These are phyloP conservation scores for Heterocephalus glaber DNA, from an alignment of 2,113 vertebrate species.

Conservation along the genomic window DNA sequence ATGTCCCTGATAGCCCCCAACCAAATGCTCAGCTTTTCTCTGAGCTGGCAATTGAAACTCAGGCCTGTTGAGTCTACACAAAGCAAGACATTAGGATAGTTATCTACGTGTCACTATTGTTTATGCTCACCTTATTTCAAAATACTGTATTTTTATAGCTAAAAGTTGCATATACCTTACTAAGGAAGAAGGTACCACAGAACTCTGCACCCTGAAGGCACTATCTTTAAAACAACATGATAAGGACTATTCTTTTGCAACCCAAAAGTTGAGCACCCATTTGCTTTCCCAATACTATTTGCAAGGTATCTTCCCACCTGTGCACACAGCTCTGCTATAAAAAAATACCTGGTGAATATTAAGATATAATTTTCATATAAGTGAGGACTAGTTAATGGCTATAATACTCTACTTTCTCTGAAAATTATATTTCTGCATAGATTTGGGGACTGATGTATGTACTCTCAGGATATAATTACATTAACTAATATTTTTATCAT, in stretches of 20 bases:
- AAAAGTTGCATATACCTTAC: not conserved
- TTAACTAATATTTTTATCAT: not conserved
- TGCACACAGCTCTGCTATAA: not conserved
- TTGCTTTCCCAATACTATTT: not conserved
- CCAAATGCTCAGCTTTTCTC: not conserved
- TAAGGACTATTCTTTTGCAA: not conserved
- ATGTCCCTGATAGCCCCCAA: not conserved
- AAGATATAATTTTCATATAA: slow-evolving; percentile 48
- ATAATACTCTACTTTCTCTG: slow-evolving; percentile 24
- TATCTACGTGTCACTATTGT: not conserved
- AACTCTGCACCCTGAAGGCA: not conserved
- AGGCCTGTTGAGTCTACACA: not conserved
- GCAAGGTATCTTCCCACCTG: not conserved
- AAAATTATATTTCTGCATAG: slow-evolving; percentile 28
- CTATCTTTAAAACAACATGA: slow-evolving; percentile 6
- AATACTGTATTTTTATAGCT: not conserved
- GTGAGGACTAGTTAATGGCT: not conserved
- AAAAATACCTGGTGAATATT: slow-evolving; percentile 23
- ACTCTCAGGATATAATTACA: slow-evolving; percentile 21
- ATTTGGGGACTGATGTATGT: slow-evolving; percentile 7
- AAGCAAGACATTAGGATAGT: not conserved
- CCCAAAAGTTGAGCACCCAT: not conserved
- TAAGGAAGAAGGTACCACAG: not conserved
- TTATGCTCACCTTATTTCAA: not conserved
- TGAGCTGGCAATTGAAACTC: not conserved